phyloP scores from a whole-genome alignment of 2,113 vertebrate genomes.

The Mellivora capensis region DNA sequence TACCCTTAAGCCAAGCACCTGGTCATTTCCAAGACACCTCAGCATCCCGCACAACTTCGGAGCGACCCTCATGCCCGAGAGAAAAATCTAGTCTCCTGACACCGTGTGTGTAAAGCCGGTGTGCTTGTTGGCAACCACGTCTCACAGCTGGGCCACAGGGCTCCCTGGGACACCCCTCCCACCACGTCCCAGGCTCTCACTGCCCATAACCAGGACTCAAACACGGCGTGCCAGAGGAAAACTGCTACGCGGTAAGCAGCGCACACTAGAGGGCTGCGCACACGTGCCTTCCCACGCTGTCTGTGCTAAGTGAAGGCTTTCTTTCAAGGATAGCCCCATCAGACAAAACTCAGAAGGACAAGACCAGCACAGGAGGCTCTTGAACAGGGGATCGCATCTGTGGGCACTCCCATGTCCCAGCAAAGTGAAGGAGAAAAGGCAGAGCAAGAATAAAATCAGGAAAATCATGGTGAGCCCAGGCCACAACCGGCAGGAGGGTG shows the following conservation, averaged over 20 bases:
- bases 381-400: too few species aligned
- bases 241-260: accelerated
- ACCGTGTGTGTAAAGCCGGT: neutral
- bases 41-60: neutral
- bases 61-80: neutral
- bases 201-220: neutral
- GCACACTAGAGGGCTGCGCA: neutral
- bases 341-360: neutral
- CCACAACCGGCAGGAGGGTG: neutral
- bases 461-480: neutral
- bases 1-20: neutral
- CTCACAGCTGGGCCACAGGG: neutral
- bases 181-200: neutral
- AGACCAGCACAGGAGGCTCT: neutral
- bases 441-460: neutral
- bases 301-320: neutral
- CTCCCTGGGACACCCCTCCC: neutral
- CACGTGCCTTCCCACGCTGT: neutral
- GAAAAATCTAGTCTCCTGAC: neutral
- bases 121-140: too few species aligned
- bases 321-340: neutral
- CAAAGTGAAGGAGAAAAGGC: neutral
- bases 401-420: neutral
- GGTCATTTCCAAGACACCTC: neutral
- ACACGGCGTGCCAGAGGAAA: neutral